Evolutionary conservation across 2,113 vertebrate species (phyloP), one percentile per base, ranked within the genome.

Genomic region (Erythrolamprus reginae): DNA sequence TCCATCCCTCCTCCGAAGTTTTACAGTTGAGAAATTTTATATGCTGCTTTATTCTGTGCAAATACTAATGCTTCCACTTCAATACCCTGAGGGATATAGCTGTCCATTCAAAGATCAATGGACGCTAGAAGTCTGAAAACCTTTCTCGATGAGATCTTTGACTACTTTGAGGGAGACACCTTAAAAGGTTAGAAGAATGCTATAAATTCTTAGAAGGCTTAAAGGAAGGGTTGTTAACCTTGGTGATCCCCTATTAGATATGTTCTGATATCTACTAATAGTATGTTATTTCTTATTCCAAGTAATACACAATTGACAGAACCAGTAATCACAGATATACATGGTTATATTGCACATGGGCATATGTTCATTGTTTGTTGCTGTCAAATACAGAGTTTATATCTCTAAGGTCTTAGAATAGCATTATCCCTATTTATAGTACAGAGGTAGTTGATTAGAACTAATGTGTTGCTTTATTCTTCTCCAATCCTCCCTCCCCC

Each of bases 41-140:
- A 92, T 94, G 87, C 93, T 58, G 94, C 93, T 96, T 96, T 93
- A 93, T 94, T 96, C 91, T 90, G 92, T 56, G 89, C 95, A 96
- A 96, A 96, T 95, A 96, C 96, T 95, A 94, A 94, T 93, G 92
- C 95, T 96, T 95, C 93, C 92, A 93, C 95, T 94, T 89, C 93
- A 94, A 95, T 95, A 95, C 93, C 93, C 95, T 19, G 12, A 91
- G 96, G 94, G 89, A 21, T 93, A 84, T 47, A 89, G 9, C 94
- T 96, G 93, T 92, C 93, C 93, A 91, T 92, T 92, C 91, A 61
- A 95, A 96, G 94, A 95, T 94, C 95, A 96, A 89, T 96, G 96
- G 94, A 96, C 96, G 94, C 90, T 91, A 61, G 94, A 94, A 96
- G 93, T 92, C 93, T 94, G 93, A 95, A 92, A 93, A 95, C 92